phyloP scores from a whole-genome alignment of 2,797 vertebrate species.

The Sebastes umbrosus region DNA sequence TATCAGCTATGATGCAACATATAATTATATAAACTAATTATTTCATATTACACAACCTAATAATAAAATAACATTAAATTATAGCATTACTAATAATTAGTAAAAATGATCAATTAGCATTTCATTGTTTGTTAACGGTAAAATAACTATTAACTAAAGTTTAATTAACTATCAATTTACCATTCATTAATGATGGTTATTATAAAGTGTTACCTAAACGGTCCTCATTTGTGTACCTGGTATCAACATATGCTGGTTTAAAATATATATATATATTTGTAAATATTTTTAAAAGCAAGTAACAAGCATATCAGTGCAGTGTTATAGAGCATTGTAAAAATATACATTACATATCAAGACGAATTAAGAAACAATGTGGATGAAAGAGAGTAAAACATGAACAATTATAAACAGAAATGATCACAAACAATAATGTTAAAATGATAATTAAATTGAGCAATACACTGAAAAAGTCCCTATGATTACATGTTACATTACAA shows the following conservation, averaged over 20 bases:
- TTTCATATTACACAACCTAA: no score
- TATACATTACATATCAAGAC: background rate
- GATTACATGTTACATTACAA: background rate
- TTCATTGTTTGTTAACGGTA: no score
- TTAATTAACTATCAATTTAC: no score
- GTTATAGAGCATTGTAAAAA: slow-evolving; percentile 7
- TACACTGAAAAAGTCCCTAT: background rate
- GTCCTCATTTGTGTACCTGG: background rate
- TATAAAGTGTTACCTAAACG: background rate
- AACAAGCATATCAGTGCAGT: background rate
- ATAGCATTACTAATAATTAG: no score
- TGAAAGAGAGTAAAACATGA: background rate
- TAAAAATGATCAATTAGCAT: no score
- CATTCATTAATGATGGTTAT: no score
- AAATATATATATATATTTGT: background rate
- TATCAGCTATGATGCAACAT: no score
- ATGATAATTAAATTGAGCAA: background rate
- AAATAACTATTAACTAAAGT: no score
- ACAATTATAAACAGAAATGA: background rate
- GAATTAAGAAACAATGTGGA: background rate
- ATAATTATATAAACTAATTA: no score
- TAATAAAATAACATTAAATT: no score
- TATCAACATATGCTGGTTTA: background rate
- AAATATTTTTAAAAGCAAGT: slow-evolving; percentile 3
- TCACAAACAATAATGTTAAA: background rate